A percentile compares a stretch with the other conserved stretches of the same genome.
Conservation (phyloP, 2,888 invertebrate species). For the Clusia tigrina region DNA sequence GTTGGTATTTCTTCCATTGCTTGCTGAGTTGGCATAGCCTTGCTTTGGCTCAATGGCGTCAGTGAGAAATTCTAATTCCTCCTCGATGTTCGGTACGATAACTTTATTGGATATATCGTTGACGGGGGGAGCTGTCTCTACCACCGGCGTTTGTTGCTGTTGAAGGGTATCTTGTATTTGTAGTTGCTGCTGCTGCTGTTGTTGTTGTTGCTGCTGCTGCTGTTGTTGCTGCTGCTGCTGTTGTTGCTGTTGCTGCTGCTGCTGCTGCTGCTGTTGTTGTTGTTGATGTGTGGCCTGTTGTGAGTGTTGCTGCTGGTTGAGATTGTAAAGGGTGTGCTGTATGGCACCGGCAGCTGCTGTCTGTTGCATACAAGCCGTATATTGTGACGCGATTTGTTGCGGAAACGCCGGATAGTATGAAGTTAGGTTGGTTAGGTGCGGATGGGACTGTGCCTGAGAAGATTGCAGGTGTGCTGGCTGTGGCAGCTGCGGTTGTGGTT, state of each 20-base stretch:
- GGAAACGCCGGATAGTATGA: conserved; percentile 63
- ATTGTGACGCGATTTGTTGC: conserved; percentile 62
- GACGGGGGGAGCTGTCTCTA: conserved; percentile 54
- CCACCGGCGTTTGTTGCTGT: conserved; percentile 29
- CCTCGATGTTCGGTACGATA: conserved; percentile 88
- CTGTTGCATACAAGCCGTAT: conserved; percentile 62
- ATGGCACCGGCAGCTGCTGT: conserved; percentile 37
- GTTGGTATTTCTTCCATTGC: conserved; percentile 47
- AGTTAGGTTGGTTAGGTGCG: conserved; percentile 69
- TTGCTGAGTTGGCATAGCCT: conserved; percentile 53
- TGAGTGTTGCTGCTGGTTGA: conserved; percentile 44
- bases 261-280: conserved; percentile 47
- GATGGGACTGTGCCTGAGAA: conserved; percentile 76
- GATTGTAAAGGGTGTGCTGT: conserved; percentile 42
- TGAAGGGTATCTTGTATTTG: conserved; percentile 45
- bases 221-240: conserved; percentile 48
- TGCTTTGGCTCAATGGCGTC: conserved; percentile 53
- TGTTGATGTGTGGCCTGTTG: conserved; percentile 44
- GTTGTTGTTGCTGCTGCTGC: conserved; percentile 50
- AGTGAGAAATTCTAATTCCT: conserved; percentile 83
- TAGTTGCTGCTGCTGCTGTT: conserved; percentile 43
- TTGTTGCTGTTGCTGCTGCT: conserved; percentile 42
- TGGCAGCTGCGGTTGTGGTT: conserved; percentile 68
- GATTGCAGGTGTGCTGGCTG: conserved; percentile 79
- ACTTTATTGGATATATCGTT: conserved; percentile 82